These are phyloP conservation scores for Drosophila aff. DNA, from an alignment of 1,140 invertebrate genomes.

Conservation along the genomic window DNA sequence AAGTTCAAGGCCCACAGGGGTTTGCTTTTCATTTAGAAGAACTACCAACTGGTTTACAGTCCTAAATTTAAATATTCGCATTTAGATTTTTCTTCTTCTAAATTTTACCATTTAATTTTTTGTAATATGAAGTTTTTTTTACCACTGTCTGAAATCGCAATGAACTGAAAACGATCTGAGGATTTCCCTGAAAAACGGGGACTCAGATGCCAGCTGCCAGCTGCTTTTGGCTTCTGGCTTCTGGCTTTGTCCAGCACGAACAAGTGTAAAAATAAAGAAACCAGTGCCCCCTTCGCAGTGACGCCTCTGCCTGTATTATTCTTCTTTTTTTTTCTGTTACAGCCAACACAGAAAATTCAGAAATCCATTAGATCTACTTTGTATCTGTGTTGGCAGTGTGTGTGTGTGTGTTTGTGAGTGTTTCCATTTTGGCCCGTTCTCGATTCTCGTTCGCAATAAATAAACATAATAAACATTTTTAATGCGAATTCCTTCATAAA, in stretches of 20 bases:
- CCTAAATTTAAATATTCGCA: not conserved
- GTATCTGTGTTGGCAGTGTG: conserved; percentile 11
- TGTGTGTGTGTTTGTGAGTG: conserved; percentile 23
- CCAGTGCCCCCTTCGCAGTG: not conserved
- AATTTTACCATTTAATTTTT: too few species aligned
- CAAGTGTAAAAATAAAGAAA: conserved; percentile 31
- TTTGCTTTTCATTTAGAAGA: not conserved
- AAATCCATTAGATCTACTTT: conserved; percentile 64
- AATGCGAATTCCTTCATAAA: conserved; percentile 81
- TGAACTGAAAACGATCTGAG: conserved; percentile 2
- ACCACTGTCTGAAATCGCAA: not conserved
- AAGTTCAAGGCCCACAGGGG: too few species aligned
- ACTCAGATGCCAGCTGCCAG: conserved; percentile 25
- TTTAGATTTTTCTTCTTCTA: not conserved
- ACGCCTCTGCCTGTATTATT: conserved; percentile 25
- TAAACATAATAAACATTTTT: conserved; percentile 83
- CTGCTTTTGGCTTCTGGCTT: conserved; percentile 7
- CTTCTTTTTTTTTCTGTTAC: conserved; percentile 24
- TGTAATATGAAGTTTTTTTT: not conserved
- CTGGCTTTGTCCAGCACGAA: conserved; percentile 12
- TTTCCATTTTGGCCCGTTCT: conserved; percentile 70
- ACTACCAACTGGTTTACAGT: not conserved
- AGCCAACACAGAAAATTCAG: conserved; percentile 56
- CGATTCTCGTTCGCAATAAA: conserved; percentile 77
- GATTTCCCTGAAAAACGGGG: conserved; percentile 32